A percentile compares a stretch with the other conserved stretches of the same genome.
Evolutionary conservation across 2,113 vertebrate species (phyloP).

Genomic region (Piaya cayana): DNA sequence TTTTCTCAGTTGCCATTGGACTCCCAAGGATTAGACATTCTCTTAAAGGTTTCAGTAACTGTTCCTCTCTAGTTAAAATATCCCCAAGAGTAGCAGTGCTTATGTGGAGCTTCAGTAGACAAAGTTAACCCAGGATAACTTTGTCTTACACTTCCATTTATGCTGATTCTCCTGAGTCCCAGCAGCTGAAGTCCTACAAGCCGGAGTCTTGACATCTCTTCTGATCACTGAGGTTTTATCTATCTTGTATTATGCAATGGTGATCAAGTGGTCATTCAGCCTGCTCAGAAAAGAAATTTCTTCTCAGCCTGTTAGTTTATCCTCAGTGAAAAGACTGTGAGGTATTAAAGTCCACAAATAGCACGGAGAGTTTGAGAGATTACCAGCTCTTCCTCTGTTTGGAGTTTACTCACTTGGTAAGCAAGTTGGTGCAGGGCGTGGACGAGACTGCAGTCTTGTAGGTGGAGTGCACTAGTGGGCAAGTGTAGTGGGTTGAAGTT

Average conservation of each 20-base stretch:
- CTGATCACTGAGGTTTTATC: not conserved
- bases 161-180: not conserved
- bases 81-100: not conserved
- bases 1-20: not conserved
- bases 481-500: not conserved
- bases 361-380: not conserved
- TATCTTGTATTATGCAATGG: not conserved
- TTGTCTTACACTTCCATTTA: not conserved
- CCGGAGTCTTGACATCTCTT: not conserved
- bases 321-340: not conserved
- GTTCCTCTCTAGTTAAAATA: not conserved
- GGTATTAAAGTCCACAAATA: not conserved
- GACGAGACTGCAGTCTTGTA: not conserved
- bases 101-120: not conserved
- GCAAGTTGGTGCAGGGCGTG: not conserved
- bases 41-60: not conserved
- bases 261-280: not conserved
- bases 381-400: not conserved
- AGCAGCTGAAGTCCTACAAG: not conserved
- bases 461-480: not conserved
- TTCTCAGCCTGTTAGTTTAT: not conserved
- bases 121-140: not conserved
- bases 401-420: not conserved
- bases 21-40: not conserved
- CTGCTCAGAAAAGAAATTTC: not conserved